phyloP scores from a whole-genome alignment of 1,140 invertebrate genomes.

The Drosophila littoralis region DNA sequence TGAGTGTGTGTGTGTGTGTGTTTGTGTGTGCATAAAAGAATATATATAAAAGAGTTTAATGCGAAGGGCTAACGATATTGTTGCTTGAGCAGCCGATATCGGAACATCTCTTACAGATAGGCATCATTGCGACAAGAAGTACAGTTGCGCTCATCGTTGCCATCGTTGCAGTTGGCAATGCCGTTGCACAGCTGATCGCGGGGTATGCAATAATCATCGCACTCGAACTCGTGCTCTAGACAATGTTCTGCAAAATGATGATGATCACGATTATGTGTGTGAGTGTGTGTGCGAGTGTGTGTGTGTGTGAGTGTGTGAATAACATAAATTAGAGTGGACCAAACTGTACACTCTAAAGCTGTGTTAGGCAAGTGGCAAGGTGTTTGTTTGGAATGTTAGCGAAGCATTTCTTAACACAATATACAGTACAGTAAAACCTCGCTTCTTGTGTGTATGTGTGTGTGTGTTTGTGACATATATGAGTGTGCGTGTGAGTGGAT shows the following conservation, averaged over 20 bases:
- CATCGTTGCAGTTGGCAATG: slow-evolving; percentile 89
- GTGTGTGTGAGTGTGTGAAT: slow-evolving; percentile 4
- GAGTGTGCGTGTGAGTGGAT: slow-evolving; percentile 20
- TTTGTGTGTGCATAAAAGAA: slow-evolving; percentile 25
- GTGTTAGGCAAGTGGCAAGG: too few relatives aligned
- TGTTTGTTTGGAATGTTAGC: neutral
- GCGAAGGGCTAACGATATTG: too few relatives aligned
- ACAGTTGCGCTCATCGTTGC: slow-evolving; percentile 90
- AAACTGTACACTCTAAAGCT: neutral
- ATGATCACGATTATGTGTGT: slow-evolving; percentile 42
- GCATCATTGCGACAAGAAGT: slow-evolving; percentile 77
- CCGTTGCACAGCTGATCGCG: slow-evolving; percentile 90
- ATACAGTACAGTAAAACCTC: slow-evolving; percentile 5
- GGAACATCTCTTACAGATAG: slow-evolving; percentile 75
- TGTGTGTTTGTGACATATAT: neutral
- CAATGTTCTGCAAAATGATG: slow-evolving; percentile 73
- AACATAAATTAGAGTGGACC: neutral
- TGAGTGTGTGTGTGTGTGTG: slow-evolving; percentile 26
- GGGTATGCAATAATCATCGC: slow-evolving; percentile 89
- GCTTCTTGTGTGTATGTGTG: neutral
- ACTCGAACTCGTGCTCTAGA: slow-evolving; percentile 85
- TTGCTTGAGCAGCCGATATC: neutral
- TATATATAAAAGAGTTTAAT: slow-evolving; percentile 11
- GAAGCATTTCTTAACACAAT: neutral
- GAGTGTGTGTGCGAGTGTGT: slow-evolving; percentile 5